phyloP scores from a whole-genome alignment of 1,140 invertebrate genomes.

The Parasteatoda tepidariorum region DNA sequence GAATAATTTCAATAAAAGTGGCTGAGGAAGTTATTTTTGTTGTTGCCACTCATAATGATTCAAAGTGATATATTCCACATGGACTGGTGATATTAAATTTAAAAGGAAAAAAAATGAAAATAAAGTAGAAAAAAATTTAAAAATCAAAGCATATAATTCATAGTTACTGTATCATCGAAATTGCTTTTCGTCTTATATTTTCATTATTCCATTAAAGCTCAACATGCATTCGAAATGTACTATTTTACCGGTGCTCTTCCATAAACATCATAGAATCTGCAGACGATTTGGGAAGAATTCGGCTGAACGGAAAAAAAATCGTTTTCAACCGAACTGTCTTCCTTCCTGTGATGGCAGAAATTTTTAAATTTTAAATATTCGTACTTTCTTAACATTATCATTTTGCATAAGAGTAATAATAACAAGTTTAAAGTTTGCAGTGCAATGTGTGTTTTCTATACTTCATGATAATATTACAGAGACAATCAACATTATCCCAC shows the following conservation, averaged over 20 bases:
- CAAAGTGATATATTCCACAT: slow-evolving; percentile 59
- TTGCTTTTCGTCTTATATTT: slow-evolving; percentile 18
- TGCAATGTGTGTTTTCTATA: slow-evolving; percentile 10
- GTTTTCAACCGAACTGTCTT: slow-evolving; percentile 16
- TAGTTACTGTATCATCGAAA: slow-evolving; percentile 29
- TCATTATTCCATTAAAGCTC: slow-evolving; percentile 58
- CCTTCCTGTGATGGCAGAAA: slow-evolving; percentile 36
- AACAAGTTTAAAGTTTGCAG: slow-evolving; percentile 7
- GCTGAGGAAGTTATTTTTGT: neutral
- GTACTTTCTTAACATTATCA: slow-evolving; percentile 14
- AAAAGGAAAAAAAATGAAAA: slow-evolving; percentile 17
- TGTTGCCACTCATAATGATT: slow-evolving; percentile 21
- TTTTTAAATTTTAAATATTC: slow-evolving; percentile 42
- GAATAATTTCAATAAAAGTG: neutral
- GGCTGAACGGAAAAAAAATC: slow-evolving; percentile 2
- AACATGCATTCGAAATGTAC: slow-evolving; percentile 58
- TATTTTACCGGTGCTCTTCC: slow-evolving; percentile 47
- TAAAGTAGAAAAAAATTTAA: slow-evolving; percentile 3
- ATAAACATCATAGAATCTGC: slow-evolving; percentile 23
- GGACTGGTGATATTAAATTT: slow-evolving; percentile 48
- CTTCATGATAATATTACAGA: neutral
- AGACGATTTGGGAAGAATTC: slow-evolving; percentile 31
- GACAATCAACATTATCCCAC: neutral
- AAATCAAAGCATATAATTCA: slow-evolving; percentile 11
- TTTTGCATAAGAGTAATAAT: slow-evolving; percentile 28